phyloP scores from a whole-genome alignment of 2,888 invertebrate species.

The Sarcophaga subvicina region DNA sequence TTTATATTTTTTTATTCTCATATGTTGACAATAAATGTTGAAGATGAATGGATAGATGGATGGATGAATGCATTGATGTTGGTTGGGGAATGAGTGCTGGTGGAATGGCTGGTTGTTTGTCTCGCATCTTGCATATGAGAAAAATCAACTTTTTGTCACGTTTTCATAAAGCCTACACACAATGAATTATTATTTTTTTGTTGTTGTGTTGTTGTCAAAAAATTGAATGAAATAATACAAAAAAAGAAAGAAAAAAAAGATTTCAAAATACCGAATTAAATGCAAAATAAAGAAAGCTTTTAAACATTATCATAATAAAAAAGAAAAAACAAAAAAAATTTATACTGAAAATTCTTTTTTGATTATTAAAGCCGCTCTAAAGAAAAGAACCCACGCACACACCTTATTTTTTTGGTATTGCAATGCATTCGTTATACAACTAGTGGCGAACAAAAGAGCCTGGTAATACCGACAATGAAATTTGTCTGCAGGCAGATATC shows the following conservation, averaged over 20 bases:
- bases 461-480: too few relatives aligned
- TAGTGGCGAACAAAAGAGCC: background rate
- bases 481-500: too few relatives aligned
- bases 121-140: constrained; percentile 38
- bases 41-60: constrained; percentile 57
- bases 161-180: constrained; percentile 69
- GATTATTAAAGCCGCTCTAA: constrained; percentile 64
- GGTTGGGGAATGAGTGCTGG: background rate
- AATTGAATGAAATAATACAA: background rate
- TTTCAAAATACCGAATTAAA: constrained; percentile 40
- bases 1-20: constrained; percentile 38
- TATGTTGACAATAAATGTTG: constrained; percentile 48
- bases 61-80: constrained; percentile 18
- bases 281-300: constrained; percentile 67
- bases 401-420: constrained; percentile 28
- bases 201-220: constrained; percentile 11
- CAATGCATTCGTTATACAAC: constrained; percentile 37
- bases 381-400: constrained; percentile 63
- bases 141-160: constrained; percentile 68
- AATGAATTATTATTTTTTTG: constrained; percentile 52
- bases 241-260: constrained; percentile 15
- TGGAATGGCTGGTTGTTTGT: background rate
- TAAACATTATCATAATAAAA: constrained; percentile 49
- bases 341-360: constrained; percentile 51
- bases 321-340: constrained; percentile 19